Conservation (phyloP, 1,140 invertebrate species). For the Musca vetustissima region DNA sequence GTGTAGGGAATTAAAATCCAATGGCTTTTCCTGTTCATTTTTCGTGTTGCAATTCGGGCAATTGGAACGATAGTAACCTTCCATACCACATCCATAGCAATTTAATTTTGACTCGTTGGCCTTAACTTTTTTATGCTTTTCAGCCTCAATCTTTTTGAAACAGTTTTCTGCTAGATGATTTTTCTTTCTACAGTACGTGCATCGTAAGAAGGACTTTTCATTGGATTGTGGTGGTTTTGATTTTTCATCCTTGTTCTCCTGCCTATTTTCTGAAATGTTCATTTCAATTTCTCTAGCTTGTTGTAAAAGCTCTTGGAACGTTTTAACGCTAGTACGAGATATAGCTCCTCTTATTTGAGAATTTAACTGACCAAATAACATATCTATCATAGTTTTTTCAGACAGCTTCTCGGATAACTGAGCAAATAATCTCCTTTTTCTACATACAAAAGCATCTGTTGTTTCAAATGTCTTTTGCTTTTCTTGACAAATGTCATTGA, state of each 20-base stretch:
- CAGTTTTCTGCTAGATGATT: background rate
- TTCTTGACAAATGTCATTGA: conserved; percentile 11
- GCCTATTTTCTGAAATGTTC: too few species aligned
- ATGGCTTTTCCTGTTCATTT: conserved; percentile 15
- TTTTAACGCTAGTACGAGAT: too few species aligned
- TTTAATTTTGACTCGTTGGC: conserved; percentile 7
- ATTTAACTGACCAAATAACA: conserved; percentile 5
- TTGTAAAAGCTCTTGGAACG: too few species aligned
- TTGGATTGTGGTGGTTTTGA: background rate
- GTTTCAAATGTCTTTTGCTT: conserved; percentile 11
- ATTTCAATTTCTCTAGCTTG: too few species aligned
- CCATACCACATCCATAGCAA: conserved; percentile 27
- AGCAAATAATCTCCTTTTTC: conserved; percentile 14
- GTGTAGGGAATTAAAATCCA: conserved; percentile 16
- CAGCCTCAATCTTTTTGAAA: conserved; percentile 14
- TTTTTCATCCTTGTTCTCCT: background rate
- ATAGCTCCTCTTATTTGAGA: background rate
- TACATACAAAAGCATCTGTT: conserved; percentile 14
- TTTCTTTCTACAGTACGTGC: background rate
- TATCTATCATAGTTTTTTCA: conserved; percentile 9
- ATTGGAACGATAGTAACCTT: conserved; percentile 9
- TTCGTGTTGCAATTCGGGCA: conserved; percentile 19
- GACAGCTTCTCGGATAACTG: conserved; percentile 10
- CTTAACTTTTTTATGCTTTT: background rate
- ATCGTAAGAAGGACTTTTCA: too few species aligned